Evolutionary conservation across 1,140 invertebrate genomes (phyloP).

Genomic region (Augochlora pura): DNA sequence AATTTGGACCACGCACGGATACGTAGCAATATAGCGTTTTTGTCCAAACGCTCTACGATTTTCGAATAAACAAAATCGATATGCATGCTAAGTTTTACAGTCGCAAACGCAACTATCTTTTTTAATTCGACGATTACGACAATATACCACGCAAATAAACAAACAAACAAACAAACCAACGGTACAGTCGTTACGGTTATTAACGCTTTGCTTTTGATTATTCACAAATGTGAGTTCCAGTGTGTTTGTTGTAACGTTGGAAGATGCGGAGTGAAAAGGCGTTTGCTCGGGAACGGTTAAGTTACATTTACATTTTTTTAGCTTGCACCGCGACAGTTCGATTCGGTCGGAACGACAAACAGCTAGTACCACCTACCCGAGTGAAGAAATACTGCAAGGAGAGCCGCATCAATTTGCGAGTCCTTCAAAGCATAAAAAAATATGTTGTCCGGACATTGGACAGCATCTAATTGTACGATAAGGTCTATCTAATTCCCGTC

Average conservation of each 20-base stretch:
- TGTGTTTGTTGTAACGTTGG: background rate
- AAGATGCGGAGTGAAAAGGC: background rate
- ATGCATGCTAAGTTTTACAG: background rate
- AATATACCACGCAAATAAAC: background rate
- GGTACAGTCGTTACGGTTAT: background rate
- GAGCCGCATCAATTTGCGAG: background rate
- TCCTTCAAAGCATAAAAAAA: constrained; percentile 66
- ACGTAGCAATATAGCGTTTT: background rate
- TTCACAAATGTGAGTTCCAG: background rate
- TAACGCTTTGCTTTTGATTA: background rate
- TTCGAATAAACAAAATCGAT: background rate
- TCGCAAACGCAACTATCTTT: background rate
- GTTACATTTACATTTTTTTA: background rate
- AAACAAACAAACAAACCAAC: background rate
- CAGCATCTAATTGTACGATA: constrained; percentile 29
- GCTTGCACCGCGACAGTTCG: background rate
- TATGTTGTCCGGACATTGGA: constrained; percentile 54
- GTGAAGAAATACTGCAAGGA: constrained; percentile 1
- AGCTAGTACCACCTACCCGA: background rate
- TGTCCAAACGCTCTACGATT: background rate
- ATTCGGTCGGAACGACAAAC: background rate
- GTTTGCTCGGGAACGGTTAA: no score
- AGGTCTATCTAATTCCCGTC: constrained; percentile 56
- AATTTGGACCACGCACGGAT: background rate
- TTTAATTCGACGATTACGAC: background rate